Base-by-base conservation (phyloP, 2,888 invertebrate species). In the Trissolcus brochymenae region DNA sequence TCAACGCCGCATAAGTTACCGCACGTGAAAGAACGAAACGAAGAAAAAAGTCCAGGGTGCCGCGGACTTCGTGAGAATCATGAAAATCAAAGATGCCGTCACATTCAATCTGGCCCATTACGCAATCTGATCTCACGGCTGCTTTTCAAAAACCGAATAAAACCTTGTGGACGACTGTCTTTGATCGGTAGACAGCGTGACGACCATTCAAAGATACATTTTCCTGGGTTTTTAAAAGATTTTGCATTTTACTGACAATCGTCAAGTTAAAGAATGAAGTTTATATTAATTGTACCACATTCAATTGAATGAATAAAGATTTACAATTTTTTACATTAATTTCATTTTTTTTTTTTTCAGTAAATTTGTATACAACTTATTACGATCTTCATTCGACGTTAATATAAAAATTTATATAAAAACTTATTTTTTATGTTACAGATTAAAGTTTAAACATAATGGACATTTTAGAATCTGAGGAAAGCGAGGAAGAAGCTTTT, bases 41-140 rank as follows among this genome's bases (percentile, higher is more conserved):
- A 61, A 74, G 74, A 78, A 78, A 74, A 70, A 70, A 72, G 11
- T 51, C 78, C 80, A 68, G 81, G 80, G 81, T 80, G 80, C 81
- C 77, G 81, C 75, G 82, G 81, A 77, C 81, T 81, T 81, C 87
- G 87, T 87, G 87, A 87, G 88, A 88, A 88, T 83, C 71, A 79
- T 11, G 68, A 66, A 79, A 83, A 80, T 87, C 87, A 88, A 88
- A 88, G 86, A 81, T 51, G 82, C 87, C 87, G 87, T 82, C 82
- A 70, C 81, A 85, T 86, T 86, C 85, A 87, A 80, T 83, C 83
- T 62, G 80, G 71, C 82, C 86, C 83, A 87, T 88, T 87, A 85
- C 87, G 85, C 83, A 86, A 87, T 82, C 80, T 80, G 83, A 84
- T 84, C 83, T 85, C 84, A 82, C 84, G 76, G 77, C 74, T 64